Evolutionary conservation across 2,113 vertebrate genomes (phyloP).

Genomic region (Peromyscus californicus): DNA sequence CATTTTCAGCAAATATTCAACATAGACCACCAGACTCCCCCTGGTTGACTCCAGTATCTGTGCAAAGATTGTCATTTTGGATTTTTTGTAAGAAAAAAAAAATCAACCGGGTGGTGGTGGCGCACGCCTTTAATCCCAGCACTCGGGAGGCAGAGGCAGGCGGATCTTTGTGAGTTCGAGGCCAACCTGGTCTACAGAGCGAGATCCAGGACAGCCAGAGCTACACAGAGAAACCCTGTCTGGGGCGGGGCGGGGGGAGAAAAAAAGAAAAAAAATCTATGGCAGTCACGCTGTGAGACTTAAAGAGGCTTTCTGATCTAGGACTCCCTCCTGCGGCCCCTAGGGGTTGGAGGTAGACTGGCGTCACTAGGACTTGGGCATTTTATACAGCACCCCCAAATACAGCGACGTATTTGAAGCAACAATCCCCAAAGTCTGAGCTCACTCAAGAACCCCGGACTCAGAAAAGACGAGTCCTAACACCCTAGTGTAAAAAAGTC

Average conservation of each 20-base stretch:
- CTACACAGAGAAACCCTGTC: no score
- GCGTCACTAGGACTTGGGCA: not conserved
- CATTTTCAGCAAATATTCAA: not conserved
- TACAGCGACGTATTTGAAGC: not conserved
- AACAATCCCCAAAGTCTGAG: not conserved
- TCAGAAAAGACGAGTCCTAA: not conserved
- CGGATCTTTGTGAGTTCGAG: no score
- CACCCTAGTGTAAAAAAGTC: fast-evolving
- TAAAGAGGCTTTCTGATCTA: not conserved
- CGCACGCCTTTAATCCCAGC: no score
- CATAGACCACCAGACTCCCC: not conserved
- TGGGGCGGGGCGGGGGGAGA: no score
- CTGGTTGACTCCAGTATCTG: not conserved
- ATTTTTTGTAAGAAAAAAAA: not conserved
- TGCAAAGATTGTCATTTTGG: not conserved
- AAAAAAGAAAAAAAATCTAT: no score
- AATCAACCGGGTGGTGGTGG: no score
- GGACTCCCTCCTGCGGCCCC: not conserved
- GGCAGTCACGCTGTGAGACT: not conserved
- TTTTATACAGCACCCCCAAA: fast-evolving
- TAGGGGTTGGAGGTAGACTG: not conserved
- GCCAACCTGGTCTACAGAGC: no score
- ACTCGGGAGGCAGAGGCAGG: no score
- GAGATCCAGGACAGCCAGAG: no score
- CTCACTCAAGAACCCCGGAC: not conserved